Base-by-base conservation (phyloP, 37 sponge, comb jelly and placozoan species). In the Halichondria panicea region DNA sequence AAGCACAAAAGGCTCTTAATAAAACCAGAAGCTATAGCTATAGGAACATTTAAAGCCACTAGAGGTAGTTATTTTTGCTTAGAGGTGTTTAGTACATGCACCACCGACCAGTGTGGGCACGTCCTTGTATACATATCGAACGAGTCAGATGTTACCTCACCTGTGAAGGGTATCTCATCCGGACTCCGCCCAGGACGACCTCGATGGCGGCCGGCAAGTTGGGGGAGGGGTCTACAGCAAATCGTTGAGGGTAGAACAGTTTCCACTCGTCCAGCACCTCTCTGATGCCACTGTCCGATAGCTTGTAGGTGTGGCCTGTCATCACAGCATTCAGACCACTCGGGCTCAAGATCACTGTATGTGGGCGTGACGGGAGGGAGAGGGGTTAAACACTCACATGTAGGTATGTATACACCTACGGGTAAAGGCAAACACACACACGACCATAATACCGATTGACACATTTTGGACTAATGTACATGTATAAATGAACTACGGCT, bases 251-350 rank as follows among this genome's bases (percentile, higher is more conserved):
- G 33, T 77, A 91, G 66, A 91, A 91, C 27, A 91, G 45, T 63
- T 91, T 86, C 92, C 92, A 91, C 48, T 91, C 92, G 38, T 91
- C 87, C 28, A 91, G 66, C 45, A 91, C 63, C 32, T 91, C 86
- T 32, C 59, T 57, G 35, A 91, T 81, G 40, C 80, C 81, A 18
- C 60, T 52, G 63, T 91, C 92, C 37, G 83, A 44, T 34, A 44
- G 37, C 42, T 56, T 73, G 75, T 91, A 91, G 75, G 79, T 86
- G 76, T 91, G 92, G 3, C 92, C 92, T n/a, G 92, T 91, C 78
- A 91, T 79, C 48, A 86, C 68, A 0, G 87, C 92, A 81, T 86
- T 82, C 9, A 91, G 63, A 12, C 92, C 92, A 74, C 92, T 91
- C 38, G 92, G 92, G 43, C 92, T 91, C 30, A 91, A 76, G 48